phyloP scores from a whole-genome alignment of 2,113 vertebrate species.

The Pituophis catenifer region DNA sequence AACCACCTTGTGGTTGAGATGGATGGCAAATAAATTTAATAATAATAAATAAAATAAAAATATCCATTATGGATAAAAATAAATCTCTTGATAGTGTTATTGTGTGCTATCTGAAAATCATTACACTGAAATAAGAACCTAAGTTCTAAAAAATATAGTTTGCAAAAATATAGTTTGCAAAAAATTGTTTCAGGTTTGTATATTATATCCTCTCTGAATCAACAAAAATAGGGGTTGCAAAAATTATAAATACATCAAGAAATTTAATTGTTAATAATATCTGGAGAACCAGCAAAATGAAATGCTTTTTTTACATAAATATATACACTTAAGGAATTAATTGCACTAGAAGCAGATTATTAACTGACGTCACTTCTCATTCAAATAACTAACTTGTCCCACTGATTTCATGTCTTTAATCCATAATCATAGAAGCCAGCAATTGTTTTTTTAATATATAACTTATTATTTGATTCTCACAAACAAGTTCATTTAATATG shows the following conservation, averaged over 20 bases:
- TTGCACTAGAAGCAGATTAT: neutral
- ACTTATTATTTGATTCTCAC: neutral
- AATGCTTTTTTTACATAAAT: neutral
- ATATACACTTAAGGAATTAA: neutral
- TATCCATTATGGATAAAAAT: slow-evolving; percentile 55
- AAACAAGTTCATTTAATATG: neutral
- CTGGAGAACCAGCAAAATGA: neutral
- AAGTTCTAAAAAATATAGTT: slow-evolving; percentile 21
- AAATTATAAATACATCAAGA: slow-evolving; percentile 9
- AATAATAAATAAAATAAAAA: neutral
- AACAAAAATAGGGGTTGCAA: slow-evolving; percentile 16
- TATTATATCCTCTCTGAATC: slow-evolving; percentile 29
- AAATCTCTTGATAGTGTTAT: slow-evolving; percentile 48
- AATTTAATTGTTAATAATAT: neutral
- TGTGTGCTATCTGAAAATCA: slow-evolving; percentile 51
- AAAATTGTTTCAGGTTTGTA: neutral
- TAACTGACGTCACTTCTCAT: neutral
- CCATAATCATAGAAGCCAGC: neutral
- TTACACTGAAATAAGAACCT: slow-evolving; percentile 16
- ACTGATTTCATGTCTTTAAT: neutral
- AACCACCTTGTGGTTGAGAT: no score
- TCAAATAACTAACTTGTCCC: neutral
- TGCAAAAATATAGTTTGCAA: neutral
- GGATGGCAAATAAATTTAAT: no score
- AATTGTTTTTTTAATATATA: neutral